Base-by-base conservation (phyloP, 1,140 invertebrate species). In the Cataglyphis hispanica region DNA sequence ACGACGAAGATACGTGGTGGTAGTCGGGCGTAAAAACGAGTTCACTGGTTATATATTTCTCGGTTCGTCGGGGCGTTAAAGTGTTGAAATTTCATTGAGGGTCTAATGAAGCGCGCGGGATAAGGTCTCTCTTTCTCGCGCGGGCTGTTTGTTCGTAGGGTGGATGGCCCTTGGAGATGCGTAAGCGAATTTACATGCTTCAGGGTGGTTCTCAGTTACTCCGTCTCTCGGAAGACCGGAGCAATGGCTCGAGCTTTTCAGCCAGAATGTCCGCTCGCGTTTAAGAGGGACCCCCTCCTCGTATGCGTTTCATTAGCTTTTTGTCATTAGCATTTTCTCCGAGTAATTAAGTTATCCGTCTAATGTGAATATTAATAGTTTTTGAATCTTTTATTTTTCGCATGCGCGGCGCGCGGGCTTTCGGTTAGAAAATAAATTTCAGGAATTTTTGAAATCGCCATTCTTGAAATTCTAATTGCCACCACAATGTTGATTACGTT, bases 11-110 rank as follows among this genome's bases (percentile, higher is more conserved):
- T 91, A 90, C 77, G 83, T 70, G 84, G 83, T 70, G 84, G 74
- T 77, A 80, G 76, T 85, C 87, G 84, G 72, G 92, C 78, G 93
- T 92, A 85, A 94, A 94, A 93, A 93, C 85, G 92, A 93, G 93
- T 94, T 94, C 93, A 93, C 92, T 93, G 92, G 93, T 91, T 93
- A 93, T 90, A 86, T 91, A 92, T 93, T 93, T 92, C 90, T 87
- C 88, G 77, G 86, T 75, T 84, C 89, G 87, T 63, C 85, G 85
- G 90, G 87, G 91, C 91, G 89, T 92, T 92, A 92, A 93, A 92
- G 92, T 92, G 90, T 89, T 92, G 89, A 92, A 92, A 89, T 91
- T 91, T 92, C 92, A 93, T 93, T 92, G 92, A 86, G 86, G 89
- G 78, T 85, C 84, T 92, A 93, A 93, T 93, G 92, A 93, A 92